Evolutionary conservation across 2,888 invertebrate species (phyloP), one percentile per base, ranked within the genome.

Genomic region (Morpho deidamia): DNA sequence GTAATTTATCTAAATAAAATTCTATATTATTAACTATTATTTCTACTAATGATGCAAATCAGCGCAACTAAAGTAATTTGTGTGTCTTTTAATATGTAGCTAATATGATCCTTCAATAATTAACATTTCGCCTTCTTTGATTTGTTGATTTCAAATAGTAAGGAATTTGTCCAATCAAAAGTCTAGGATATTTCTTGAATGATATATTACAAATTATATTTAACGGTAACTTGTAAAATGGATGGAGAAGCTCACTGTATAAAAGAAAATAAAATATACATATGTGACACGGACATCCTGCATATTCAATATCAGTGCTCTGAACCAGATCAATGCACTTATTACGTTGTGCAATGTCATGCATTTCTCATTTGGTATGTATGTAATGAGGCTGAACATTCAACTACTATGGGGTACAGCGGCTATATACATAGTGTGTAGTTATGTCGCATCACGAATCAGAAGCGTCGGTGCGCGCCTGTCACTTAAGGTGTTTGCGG

Each of bases 401-500:
- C 73, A 81, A 80, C 82, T 83, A 86, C 79, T 66, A 67, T 69
- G 68, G 80, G 78, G 81, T 79, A 67, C 74, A 76, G 83, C 80
- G 71, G 72, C 72, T 82, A 87, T 88, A 80, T 87, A 88, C 87
- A 88, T 71, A 74, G 77, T 82, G 78, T 80, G 69, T 74, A 68
- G 40, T 73, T 11, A 71, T 73, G 61, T 63, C 70, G 75, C 73
- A 70, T 74, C 76, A 78, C 79, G 78, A 76, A 76, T 47, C 76
- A 71, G 75, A 86, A 83, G 83, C 83, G 74, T 78, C 79, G 64
- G 66, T 78, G 82, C 74, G 78, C 80, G 85, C 88, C 88, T 82
- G 88, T 87, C 81, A 78, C 78, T 75, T 74, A 84, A 88, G 88
- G 88, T 76, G 78, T 84, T 88, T 78, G 58, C 77, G 68, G 67